Conservation (phyloP, 2,888 invertebrate genomes). For the Hydraecia micacea region DNA sequence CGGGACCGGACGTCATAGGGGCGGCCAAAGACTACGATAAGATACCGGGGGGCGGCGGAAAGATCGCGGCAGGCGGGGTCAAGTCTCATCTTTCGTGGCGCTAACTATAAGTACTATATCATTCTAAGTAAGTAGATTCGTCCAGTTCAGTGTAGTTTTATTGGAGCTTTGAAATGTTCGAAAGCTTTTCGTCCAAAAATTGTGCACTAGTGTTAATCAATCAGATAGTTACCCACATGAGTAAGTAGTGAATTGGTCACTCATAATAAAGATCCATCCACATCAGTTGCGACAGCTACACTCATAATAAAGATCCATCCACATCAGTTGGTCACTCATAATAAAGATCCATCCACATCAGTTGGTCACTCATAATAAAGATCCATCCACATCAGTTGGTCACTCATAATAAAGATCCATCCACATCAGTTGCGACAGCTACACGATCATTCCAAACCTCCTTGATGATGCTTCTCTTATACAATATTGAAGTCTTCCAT, state of each 20-base stretch:
- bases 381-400: not conserved
- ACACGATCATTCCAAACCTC: conserved; percentile 1
- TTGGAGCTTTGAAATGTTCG: not conserved
- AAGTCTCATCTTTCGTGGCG: too few species aligned
- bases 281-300: not conserved
- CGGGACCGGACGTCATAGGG: too few species aligned
- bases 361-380: not conserved
- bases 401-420: not conserved
- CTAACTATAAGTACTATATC: too few species aligned
- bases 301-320: not conserved
- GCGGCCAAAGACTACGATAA: too few species aligned
- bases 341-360: not conserved
- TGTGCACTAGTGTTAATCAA: not conserved
- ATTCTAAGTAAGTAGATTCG: not conserved
- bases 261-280: not conserved
- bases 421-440: not conserved
- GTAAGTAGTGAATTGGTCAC: not conserved
- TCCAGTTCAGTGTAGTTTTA: conserved; percentile 12
- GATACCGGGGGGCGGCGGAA: too few species aligned
- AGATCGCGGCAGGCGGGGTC: too few species aligned
- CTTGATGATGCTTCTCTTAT: conserved; percentile 6
- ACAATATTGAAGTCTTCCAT: conserved; percentile 43
- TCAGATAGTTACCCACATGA: not conserved
- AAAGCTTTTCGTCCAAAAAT: not conserved
- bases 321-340: not conserved